A percentile compares a stretch with the other conserved stretches of the same genome.
These are phyloP conservation scores for Leptestheria dahalacensis DNA, from an alignment of 1,140 invertebrate genomes.

Conservation along the genomic window DNA sequence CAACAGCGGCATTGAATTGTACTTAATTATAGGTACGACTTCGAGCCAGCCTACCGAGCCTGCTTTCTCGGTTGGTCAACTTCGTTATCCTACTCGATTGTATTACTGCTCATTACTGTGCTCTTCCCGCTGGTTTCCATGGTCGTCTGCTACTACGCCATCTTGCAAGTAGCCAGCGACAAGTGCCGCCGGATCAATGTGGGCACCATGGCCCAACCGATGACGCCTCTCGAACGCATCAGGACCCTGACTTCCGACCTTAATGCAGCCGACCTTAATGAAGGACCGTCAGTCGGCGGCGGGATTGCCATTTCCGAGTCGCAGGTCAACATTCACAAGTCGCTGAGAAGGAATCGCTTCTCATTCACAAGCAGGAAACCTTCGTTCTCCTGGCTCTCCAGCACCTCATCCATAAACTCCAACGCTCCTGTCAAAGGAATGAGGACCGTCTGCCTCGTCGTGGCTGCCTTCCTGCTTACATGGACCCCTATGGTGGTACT, in stretches of 20 bases:
- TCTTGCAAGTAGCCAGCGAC: constrained; percentile 16
- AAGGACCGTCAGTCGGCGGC: not conserved
- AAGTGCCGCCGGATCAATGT: constrained; percentile 18
- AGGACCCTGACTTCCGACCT: not conserved
- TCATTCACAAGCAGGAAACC: not conserved
- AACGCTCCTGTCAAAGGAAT: constrained; percentile 11
- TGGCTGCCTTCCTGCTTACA: constrained; percentile 17
- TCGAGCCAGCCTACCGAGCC: not conserved
- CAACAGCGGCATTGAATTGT: not conserved
- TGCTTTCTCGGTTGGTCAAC: constrained; percentile 14
- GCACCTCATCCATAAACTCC: constrained; percentile 8
- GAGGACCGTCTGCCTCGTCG: constrained; percentile 16
- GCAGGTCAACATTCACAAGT: not conserved
- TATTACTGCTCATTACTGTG: constrained; percentile 5
- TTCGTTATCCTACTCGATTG: constrained; percentile 6
- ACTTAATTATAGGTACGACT: not conserved
- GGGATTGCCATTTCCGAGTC: constrained; percentile 6
- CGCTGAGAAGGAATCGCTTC: not conserved
- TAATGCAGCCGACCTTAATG: not conserved
- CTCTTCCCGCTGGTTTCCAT: constrained; percentile 12
- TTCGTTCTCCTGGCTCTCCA: constrained; percentile 10
- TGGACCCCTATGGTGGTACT: constrained; percentile 13
- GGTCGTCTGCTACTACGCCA: constrained; percentile 16
- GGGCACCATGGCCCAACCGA: constrained; percentile 13
- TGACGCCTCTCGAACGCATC: constrained; percentile 9